Base-by-base conservation (phyloP, 2,113 vertebrate species). In the Campylorhamphus procurvoides region DNA sequence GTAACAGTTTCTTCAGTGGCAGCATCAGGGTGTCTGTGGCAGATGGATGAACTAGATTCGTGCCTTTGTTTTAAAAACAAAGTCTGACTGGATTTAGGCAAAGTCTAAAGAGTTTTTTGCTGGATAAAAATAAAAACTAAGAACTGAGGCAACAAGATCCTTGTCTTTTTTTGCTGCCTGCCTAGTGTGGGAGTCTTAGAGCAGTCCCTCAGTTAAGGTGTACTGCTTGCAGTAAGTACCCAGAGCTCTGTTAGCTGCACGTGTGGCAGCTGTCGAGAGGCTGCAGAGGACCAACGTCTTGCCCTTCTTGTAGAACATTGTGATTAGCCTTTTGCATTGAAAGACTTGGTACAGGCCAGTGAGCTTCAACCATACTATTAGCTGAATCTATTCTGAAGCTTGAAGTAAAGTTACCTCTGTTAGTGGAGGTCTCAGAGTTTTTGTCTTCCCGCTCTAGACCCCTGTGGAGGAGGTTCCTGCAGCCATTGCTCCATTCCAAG, bases 401-500 rank as follows among this genome's bases (percentile, higher is more conserved):
- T 59, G 20, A 24, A 66, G 25, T n/a, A 19, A 66, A 4, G 6
- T 74, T 62, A n/a, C 8, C 10, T 81, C 16, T 74, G 44, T 14
- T 68, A 64, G 24, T 14, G 29, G 17, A 37, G 10, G 25, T 62
- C 85, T 89, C 40, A 89, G 33, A 58, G n/a, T n/a, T 8, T 55
- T 75, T 35, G 4, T n/a, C 24, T 86, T 64, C 44, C 8, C 42
- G 73, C 66, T 58, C 17, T 90, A 99, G 99, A 99, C 99, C 6
- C 99, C 99, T 1, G 99, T 99, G 25, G 99, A 99, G 96, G 99
- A 99, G 60, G 99, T 99, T 15, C 99, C 99, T 16, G 97, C 99
- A 87, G 99, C 99, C 68, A 99, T 99, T 31, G 99, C 99, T 44
- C 99, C 99, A 0, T 99, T 99, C 96, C 99, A 99, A 89, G 99